Evolutionary conservation across 1,140 invertebrate species (phyloP), one percentile per base, ranked within the genome.

Genomic region (Phocides pigmalion): DNA sequence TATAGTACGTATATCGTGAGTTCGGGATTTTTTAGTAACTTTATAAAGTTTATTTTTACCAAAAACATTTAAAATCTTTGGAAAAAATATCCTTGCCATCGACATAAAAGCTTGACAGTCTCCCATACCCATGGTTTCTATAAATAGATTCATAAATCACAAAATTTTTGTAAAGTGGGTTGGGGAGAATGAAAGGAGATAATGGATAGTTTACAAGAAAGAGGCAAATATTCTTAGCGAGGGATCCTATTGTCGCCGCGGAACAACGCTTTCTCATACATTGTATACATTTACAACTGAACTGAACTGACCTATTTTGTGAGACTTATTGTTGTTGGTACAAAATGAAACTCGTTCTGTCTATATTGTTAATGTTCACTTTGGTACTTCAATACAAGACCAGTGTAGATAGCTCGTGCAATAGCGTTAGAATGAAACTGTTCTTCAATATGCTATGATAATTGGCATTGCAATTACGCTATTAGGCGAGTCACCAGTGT

Each of bases 271-370:
- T 59, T 28, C 42, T 59, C 16, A 16, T 54, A 59, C 44, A 59
- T 35, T 47, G 42, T 59, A 6, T 32, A 56, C 12, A 39, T 58
- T 58, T 35, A 49, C 20, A 49, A 47, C 42, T 47, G 56, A 49
- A 47, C 42, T 47, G 56, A 61, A 47, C 56, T 61, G 56, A 61
- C 56, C 56, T 28, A 61, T 61, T 61, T 61, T 61, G 42, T 25
- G 56, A 4, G 20, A 59, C 42, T 47, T 59, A 59, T 59, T 47
- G 44, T 59, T 53, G 39, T 46, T 46, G 56, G 20, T 9, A 35
- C 22, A 47, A 47, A 32, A 47, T 46, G 42, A 46, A 54, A 59
- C 22, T 59, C 16, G 56, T 59, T 35, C 14, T 17, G 41, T 59
- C 11, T 28, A 28, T 35, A 37, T 59, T 35, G 16, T 59, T 20